Evolutionary conservation across 2,113 vertebrate species (phyloP), one percentile per base, ranked within the genome.

Genomic region (Tragelaphus scriptus): DNA sequence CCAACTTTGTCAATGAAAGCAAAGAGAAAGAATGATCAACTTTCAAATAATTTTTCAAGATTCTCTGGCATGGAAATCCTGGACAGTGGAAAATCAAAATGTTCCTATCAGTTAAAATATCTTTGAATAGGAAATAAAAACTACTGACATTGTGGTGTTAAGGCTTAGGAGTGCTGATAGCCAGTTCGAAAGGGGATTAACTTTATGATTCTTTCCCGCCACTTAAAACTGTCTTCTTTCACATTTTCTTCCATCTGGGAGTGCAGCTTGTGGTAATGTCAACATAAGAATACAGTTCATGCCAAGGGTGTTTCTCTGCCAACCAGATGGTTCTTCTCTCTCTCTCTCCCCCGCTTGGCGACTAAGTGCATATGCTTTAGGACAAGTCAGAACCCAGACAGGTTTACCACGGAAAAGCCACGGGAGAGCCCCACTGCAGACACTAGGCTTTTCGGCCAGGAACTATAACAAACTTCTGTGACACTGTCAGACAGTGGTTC

Each of bases 261-360:
- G 97, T 98, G 98, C 99, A 99, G 99, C 98, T 99, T 99, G 98
- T 98, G 98, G 98, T 98, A 98, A 87, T 98, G 98, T 99, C 98
- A 98, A 98, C 98, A 98, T 96, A 98, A 98, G 98, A 98, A 98
- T 81, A 98, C 0, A 94, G 98, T 97, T 98, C 97, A 98, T 98
- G 98, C 99, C 99, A 99, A 98, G 97, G 99, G 98, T 98, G 98
- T 98, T 98, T 99, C 97, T 98, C 98, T 99, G 99, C 98, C 98
- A 99, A 97, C 98, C 99, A 99, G 98, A 98, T 99, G 98, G 99
- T 97, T 97, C 97, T 98, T 97, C 98, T 95, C 98, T 30, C 71
- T 28, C 25, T 80, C 53, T 59, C 97, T 6, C 28, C 16, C 23
- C 98, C 96, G 5, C 97, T 97, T 93, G 7, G 94, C 85, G 96